Percentiles rank a stretch among this genome's conserved stretches.
These are phyloP conservation scores for Ostrea edulis DNA, from an alignment of 1,140 invertebrate species.

Conservation along the genomic window DNA sequence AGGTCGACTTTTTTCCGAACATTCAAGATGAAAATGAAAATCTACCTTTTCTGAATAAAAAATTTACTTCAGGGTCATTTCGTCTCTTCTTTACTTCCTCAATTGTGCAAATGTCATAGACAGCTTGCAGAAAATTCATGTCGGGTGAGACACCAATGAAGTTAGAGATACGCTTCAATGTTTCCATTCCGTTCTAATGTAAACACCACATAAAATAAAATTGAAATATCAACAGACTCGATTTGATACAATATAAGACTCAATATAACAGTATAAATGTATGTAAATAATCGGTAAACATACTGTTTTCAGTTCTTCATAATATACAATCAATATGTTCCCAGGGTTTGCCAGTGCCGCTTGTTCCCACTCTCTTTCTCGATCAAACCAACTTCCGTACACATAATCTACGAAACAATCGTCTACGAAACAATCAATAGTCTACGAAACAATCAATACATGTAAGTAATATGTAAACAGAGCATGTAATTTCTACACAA, in stretches of 20 bases:
- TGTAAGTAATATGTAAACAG: no score
- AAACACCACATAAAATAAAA: no score
- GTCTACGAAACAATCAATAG: background rate
- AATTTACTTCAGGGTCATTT: background rate
- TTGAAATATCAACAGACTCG: no score
- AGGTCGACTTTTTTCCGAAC: no score
- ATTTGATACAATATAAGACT: no score
- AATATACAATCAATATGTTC: background rate
- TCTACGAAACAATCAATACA: background rate
- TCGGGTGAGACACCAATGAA: background rate
- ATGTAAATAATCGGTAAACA: background rate
- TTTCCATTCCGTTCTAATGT: background rate
- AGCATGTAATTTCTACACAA: no score
- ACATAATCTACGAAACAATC: background rate
- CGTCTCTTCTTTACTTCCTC: background rate
- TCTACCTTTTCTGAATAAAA: no score
- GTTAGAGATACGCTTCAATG: background rate
- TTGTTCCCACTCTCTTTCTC: slow-evolving; percentile 38
- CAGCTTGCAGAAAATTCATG: background rate
- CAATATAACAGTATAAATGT: background rate
- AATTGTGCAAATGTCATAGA: background rate
- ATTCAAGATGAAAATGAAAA: no score
- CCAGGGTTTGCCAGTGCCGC: background rate
- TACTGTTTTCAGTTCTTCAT: background rate
- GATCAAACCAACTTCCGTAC: slow-evolving; percentile 32